These are phyloP conservation scores for Burhinus oedicnemus DNA, from an alignment of 2,113 vertebrate genomes.

Conservation along the genomic window DNA sequence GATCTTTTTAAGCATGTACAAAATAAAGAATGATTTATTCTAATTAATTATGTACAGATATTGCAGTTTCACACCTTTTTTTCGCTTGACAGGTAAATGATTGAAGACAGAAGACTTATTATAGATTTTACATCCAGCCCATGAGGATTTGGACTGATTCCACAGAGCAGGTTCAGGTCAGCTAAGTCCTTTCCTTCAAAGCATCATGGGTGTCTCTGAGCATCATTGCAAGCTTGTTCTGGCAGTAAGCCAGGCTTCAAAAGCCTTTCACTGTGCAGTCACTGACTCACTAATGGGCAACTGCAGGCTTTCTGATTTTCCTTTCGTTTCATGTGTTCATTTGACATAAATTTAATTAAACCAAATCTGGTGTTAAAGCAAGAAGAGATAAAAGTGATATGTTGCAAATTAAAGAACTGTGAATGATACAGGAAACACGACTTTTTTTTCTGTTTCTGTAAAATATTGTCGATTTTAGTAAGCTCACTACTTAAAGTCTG, in stretches of 20 bases:
- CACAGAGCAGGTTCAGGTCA: conserved; percentile 80
- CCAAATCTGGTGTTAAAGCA: conserved; percentile 85
- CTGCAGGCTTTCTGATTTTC: conserved; percentile 86
- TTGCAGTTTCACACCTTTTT: conserved; percentile 37
- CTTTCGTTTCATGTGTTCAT: conserved; percentile 84
- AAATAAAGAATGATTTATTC: conserved; percentile 12
- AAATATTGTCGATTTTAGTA: conserved; percentile 80
- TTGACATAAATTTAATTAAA: conserved; percentile 90
- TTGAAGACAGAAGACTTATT: conserved; percentile 74
- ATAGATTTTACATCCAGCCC: conserved; percentile 76
- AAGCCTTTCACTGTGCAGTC: conserved; percentile 82
- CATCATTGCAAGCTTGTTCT: conserved; percentile 82
- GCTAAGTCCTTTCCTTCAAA: conserved; percentile 82
- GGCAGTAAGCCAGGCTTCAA: conserved; percentile 86
- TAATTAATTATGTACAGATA: conserved; percentile 63
- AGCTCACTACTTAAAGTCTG: conserved; percentile 68
- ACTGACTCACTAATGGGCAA: conserved; percentile 87
- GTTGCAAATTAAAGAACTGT: conserved; percentile 82
- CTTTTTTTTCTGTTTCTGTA: conserved; percentile 70
- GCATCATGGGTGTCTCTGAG: conserved; percentile 81
- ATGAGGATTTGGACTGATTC: conserved; percentile 80
- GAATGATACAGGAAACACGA: conserved; percentile 80
- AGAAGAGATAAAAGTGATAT: conserved; percentile 84
- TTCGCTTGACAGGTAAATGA: conserved; percentile 76
- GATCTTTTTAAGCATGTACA: neutral